Conservation (phyloP, 2,113 vertebrate genomes). For the Gorsachius goisagi region DNA sequence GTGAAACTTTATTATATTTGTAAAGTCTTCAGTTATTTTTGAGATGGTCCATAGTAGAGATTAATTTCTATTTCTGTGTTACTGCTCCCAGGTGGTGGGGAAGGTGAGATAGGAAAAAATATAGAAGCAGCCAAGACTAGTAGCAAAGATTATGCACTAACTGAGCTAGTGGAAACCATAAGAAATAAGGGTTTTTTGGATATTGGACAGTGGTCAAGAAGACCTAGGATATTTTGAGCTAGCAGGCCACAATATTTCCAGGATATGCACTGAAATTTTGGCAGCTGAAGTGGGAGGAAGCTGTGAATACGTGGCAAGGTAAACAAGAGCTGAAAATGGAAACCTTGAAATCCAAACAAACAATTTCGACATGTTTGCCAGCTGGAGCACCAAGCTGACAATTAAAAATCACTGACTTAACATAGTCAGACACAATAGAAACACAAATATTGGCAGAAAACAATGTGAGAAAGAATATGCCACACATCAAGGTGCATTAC, state of each 20-base stretch:
- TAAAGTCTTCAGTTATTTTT: not conserved
- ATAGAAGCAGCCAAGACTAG: not conserved
- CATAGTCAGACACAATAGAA: conserved; percentile 28
- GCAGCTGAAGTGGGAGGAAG: not conserved
- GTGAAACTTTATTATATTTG: not conserved
- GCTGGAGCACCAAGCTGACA: conserved; percentile 3
- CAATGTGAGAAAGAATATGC: not conserved
- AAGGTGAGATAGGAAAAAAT: not conserved
- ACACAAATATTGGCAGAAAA: conserved; percentile 14
- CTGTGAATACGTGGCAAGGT: not conserved
- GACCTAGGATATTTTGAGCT: not conserved
- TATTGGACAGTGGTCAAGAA: not conserved
- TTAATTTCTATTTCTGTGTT: not conserved
- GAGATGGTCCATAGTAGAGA: not conserved
- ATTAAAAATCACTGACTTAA: conserved; percentile 18
- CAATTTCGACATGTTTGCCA: not conserved
- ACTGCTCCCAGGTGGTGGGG: not conserved
- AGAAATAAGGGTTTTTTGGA: not conserved
- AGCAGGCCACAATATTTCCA: not conserved
- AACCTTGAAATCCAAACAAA: conserved; percentile 16
- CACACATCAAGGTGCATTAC: not conserved
- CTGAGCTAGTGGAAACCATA: not conserved
- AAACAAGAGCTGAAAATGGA: conserved; percentile 29
- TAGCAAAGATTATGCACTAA: not conserved
- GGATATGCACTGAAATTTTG: not conserved